Conservation (phyloP, 2,113 vertebrate species). For the Catharus fuscescens region DNA sequence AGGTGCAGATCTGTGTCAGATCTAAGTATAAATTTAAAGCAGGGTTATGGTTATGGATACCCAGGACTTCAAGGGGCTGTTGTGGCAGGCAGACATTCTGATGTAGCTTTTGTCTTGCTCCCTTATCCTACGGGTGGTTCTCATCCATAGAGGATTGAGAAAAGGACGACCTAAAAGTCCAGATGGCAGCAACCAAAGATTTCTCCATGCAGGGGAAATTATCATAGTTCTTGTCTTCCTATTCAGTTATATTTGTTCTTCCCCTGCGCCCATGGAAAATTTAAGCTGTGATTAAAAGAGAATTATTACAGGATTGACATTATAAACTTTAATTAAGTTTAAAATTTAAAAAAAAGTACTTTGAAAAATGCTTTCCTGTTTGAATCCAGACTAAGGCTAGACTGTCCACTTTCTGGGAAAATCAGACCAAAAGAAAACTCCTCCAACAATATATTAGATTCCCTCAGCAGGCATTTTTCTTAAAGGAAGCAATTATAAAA, state of each 20-base stretch:
- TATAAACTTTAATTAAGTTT: neutral
- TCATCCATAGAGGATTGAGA: neutral
- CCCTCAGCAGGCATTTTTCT: conserved; percentile 9
- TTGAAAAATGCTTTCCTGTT: conserved; percentile 9
- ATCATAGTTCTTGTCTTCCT: neutral
- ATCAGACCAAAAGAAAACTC: neutral
- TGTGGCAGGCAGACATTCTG: neutral
- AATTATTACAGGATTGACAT: neutral
- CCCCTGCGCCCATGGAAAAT: neutral
- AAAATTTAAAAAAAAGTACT: neutral
- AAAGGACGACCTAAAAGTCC: neutral
- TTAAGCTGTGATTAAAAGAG: neutral
- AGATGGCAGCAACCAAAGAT: neutral
- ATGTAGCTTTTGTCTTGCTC: neutral
- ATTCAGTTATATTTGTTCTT: neutral
- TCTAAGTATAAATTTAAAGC: neutral
- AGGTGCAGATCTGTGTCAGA: neutral
- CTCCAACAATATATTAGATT: neutral
- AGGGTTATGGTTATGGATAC: neutral
- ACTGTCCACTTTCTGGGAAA: conserved; percentile 4
- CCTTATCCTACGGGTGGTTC: neutral
- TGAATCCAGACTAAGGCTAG: neutral
- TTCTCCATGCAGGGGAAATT: neutral
- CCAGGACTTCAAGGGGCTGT: fast-evolving
- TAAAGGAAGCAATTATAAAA: conserved; percentile 46